phyloP scores from a whole-genome alignment of 2,888 invertebrate species.

The Homarus gammarus region DNA sequence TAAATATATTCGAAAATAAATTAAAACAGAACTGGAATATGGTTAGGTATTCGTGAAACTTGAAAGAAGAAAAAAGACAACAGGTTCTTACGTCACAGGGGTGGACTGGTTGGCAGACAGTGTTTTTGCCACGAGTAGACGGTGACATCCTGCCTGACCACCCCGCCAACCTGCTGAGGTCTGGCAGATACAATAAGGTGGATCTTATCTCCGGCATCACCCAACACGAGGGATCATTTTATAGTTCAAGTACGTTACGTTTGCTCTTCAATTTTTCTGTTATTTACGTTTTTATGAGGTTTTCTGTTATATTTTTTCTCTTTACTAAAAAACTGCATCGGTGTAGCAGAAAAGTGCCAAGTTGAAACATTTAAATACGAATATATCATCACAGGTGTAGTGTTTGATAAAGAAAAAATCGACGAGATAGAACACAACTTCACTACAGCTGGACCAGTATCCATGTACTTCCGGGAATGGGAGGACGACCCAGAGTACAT shows the following conservation, averaged over 20 bases:
- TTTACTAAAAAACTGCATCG: no score
- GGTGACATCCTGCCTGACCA: not conserved
- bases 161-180: not conserved
- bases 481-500: not conserved
- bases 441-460: not conserved
- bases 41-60: not conserved
- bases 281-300: no score
- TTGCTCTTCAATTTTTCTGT: no score
- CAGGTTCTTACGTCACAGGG: not conserved
- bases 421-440: not conserved
- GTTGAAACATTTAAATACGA: no score
- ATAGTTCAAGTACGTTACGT: not conserved
- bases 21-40: not conserved
- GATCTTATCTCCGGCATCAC: not conserved
- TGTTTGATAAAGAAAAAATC: not conserved
- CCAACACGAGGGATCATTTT: not conserved
- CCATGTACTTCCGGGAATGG: not conserved
- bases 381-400: no score
- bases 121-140: not conserved
- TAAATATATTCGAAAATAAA: not conserved
- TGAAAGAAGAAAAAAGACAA: not conserved
- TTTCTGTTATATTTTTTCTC: no score
- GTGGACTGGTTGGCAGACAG: not conserved
- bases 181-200: constrained; percentile 2
- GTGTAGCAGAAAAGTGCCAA: no score